Evolutionary conservation across 2,797 vertebrate species (phyloP).

Genomic region (Halcyon badia): DNA sequence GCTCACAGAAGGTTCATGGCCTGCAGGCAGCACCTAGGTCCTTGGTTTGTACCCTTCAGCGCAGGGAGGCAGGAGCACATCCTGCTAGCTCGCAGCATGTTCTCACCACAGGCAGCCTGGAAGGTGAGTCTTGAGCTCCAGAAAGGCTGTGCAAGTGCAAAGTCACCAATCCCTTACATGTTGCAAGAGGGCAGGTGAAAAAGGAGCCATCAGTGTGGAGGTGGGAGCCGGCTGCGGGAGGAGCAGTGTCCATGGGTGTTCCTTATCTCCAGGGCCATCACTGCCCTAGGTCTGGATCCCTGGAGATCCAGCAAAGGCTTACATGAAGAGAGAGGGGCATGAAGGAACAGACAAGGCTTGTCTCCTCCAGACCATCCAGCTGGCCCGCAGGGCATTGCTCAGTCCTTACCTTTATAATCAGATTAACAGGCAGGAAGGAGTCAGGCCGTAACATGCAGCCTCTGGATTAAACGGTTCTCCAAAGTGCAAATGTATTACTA

Average conservation of each 20-base stretch:
- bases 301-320: not conserved
- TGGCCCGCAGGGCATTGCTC: not conserved
- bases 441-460: not conserved
- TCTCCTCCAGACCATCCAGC: not conserved
- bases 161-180: not conserved
- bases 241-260: fast-evolving
- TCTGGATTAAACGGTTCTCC: not conserved
- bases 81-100: fast-evolving
- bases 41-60: not conserved
- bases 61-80: not conserved
- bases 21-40: not conserved
- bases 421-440: constrained; percentile 36
- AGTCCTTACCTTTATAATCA: not conserved
- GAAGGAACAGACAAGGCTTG: not conserved
- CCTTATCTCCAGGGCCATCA: not conserved
- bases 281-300: not conserved
- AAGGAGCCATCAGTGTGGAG: not conserved
- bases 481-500: constrained; percentile 39
- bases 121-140: not conserved
- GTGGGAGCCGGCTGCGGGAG: not conserved
- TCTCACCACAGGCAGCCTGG: fast-evolving
- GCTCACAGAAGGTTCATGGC: not conserved
- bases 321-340: not conserved
- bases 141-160: not conserved
- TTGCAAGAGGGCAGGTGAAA: fast-evolving